Evolutionary conservation across 2,113 vertebrate species (phyloP).

Genomic region (Otolemur garnettii): DNA sequence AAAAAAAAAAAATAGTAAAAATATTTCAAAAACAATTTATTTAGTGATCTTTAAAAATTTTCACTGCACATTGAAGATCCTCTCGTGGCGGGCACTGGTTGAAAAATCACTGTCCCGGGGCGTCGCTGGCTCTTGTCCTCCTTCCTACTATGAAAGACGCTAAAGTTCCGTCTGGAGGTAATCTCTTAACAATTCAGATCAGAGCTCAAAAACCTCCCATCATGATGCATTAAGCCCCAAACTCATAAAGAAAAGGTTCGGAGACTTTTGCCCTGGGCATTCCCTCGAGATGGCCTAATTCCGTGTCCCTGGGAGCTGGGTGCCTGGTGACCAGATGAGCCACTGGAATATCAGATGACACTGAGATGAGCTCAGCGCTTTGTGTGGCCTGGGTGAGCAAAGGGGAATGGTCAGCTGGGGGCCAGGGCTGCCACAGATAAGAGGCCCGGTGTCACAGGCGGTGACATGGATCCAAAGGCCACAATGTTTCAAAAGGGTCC

Average conservation of each 20-base stretch:
- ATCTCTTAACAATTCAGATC: constrained; percentile 75
- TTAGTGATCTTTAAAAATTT: no score
- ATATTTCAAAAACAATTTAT: no score
- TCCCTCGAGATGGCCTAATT: constrained; percentile 69
- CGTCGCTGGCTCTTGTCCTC: constrained; percentile 69
- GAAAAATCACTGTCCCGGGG: no score
- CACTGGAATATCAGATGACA: not conserved
- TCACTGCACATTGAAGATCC: no score
- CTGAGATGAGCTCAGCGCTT: not conserved
- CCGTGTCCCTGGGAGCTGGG: constrained; percentile 26
- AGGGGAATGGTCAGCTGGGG: not conserved
- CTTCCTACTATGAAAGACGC: constrained; percentile 50
- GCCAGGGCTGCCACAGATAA: not conserved
- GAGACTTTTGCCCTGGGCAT: constrained; percentile 28
- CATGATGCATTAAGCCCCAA: constrained; percentile 62
- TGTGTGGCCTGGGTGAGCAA: not conserved
- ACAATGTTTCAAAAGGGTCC: not conserved
- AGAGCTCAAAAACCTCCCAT: constrained; percentile 62
- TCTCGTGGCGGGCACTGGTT: no score
- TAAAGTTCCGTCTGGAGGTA: constrained; percentile 58
- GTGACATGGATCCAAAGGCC: not conserved
- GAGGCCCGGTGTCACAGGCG: not conserved
- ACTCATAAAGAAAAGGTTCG: constrained; percentile 44
- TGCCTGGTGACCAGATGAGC: constrained; percentile 68
- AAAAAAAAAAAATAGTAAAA: no score